Evolutionary conservation across 2,797 vertebrate genomes (phyloP).

Genomic region (Australoheros facetus): DNA sequence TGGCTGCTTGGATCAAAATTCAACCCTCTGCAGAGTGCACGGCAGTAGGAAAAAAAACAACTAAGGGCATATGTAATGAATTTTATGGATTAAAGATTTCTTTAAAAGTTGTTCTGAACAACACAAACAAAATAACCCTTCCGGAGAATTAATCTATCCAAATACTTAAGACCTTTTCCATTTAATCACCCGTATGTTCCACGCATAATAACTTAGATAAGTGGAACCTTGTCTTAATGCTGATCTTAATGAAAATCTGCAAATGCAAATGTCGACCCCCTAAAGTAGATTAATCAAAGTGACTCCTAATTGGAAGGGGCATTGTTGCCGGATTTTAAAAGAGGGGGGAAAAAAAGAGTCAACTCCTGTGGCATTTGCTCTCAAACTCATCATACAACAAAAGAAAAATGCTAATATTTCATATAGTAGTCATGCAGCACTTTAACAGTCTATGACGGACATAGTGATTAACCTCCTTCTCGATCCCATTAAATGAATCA

Average conservation of each 20-base stretch:
- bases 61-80: constrained; percentile 12
- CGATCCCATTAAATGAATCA: constrained; percentile 77
- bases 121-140: constrained; percentile 41
- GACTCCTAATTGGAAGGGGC: constrained; percentile 54
- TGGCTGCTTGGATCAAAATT: constrained; percentile 47
- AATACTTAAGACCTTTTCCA: constrained; percentile 41
- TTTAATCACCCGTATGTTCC: constrained; percentile 65
- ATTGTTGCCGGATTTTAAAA: constrained; percentile 49
- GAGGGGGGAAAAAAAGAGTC: not conserved
- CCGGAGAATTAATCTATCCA: constrained; percentile 27
- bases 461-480: constrained; percentile 77
- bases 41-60: not conserved
- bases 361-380: constrained; percentile 5
- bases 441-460: constrained; percentile 64
- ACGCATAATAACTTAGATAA: constrained; percentile 71
- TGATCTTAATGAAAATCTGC: constrained; percentile 84
- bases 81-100: constrained; percentile 40
- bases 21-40: constrained; percentile 15
- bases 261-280: constrained; percentile 71
- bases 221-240: constrained; percentile 68
- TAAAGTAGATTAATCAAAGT: constrained; percentile 78
- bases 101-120: constrained; percentile 35
- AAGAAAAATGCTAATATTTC: constrained; percentile 49
- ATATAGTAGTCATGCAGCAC: constrained; percentile 57
- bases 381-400: constrained; percentile 37